phyloP scores from a whole-genome alignment of 1,140 invertebrate genomes.

The Drosophila lacteicornis region DNA sequence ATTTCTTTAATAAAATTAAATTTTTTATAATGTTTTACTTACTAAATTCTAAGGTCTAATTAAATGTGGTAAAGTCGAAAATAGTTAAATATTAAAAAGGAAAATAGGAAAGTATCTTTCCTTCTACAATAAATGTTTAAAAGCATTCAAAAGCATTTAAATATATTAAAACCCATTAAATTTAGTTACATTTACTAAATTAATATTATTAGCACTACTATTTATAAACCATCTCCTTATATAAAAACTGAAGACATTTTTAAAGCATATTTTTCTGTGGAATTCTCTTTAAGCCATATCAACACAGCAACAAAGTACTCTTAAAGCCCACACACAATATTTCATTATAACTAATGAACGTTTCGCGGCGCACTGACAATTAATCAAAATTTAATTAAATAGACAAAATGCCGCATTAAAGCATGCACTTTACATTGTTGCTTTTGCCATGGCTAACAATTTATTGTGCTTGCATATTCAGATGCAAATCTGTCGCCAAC shows the following conservation, averaged over 20 bases:
- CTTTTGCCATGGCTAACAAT: conserved; percentile 54
- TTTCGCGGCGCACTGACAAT: conserved; percentile 60
- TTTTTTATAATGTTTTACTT: no score
- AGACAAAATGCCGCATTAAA: conserved; percentile 79
- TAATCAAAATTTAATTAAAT: conserved; percentile 79
- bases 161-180: no score
- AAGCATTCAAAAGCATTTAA: no score
- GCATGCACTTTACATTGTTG: conserved; percentile 69
- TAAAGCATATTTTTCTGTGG: not conserved
- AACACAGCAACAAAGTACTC: conserved; percentile 9
- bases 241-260: not conserved
- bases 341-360: conserved; percentile 63
- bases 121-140: no score
- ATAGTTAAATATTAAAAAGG: no score
- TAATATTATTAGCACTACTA: no score
- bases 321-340: conserved; percentile 25
- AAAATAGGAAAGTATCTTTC: no score
- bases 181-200: no score
- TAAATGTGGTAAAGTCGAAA: no score
- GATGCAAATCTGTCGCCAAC: conserved; percentile 78
- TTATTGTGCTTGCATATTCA: conserved; percentile 64
- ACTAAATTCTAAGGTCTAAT: no score
- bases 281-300: conserved; percentile 12
- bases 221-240: not conserved
- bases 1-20: no score